A percentile compares a stretch with the other conserved stretches of the same genome.
Conservation (phyloP, 2,888 invertebrate species). For the Exephanes ischioxanthus region DNA sequence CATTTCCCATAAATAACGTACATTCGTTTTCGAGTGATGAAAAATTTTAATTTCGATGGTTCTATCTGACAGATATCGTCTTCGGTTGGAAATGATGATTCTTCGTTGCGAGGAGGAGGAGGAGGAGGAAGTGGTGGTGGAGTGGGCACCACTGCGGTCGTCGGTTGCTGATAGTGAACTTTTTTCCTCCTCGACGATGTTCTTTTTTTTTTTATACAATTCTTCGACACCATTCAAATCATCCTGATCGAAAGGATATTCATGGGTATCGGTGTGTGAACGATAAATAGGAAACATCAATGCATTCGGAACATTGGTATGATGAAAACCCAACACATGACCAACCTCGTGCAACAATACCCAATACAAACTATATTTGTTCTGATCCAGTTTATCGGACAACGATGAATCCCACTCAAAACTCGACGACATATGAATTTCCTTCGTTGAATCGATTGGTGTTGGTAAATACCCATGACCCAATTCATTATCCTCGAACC, state of each 20-base stretch:
- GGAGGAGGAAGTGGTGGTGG: too few relatives aligned
- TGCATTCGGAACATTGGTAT: neutral
- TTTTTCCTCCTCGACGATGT: too few relatives aligned
- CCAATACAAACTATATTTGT: neutral
- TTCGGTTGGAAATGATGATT: too few relatives aligned
- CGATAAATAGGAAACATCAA: neutral
- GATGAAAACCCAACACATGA: neutral
- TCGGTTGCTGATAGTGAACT: too few relatives aligned
- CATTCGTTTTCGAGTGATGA: too few relatives aligned
- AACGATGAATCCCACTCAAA: neutral
- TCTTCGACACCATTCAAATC: neutral
- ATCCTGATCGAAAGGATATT: neutral
- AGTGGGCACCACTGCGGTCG: too few relatives aligned
- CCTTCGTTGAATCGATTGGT: neutral
- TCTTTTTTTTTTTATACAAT: neutral
- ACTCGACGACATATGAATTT: neutral
- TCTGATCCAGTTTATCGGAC: neutral
- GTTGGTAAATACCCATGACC: neutral
- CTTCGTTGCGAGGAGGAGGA: too few relatives aligned
- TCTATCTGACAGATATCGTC: too few relatives aligned
- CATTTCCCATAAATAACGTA: too few relatives aligned
- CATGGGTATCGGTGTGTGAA: neutral
- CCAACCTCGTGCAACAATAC: neutral
- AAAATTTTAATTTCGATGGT: too few relatives aligned
- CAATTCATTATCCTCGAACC: neutral